Evolutionary conservation across 1,140 invertebrate species (phyloP), one percentile per base, ranked within the genome.

Genomic region (Maniola jurtina): DNA sequence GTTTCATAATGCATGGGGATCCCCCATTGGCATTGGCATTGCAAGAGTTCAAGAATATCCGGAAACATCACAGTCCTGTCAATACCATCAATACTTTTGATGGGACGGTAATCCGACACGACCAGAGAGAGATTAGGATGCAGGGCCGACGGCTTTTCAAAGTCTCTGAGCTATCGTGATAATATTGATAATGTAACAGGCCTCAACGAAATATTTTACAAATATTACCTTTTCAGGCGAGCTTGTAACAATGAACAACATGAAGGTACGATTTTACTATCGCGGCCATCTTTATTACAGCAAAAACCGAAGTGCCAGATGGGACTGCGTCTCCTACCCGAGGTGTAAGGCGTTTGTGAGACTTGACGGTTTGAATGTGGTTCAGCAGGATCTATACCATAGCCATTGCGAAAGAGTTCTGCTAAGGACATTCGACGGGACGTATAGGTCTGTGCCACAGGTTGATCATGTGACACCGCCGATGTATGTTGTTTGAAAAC

Each of bases 291-390:
- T 72, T 33, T 78, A 73, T 65, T 78, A 78, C 25, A 76, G 60
- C 36, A 78, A 72, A 47, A 76, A 76, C 55, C 57, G 45, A 36
- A 73, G 71, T 16, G 60, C 47, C 14, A 61, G 70, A 25, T 76
- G 76, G 71, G 56, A 72, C 36, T 78, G 76, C 33, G 64, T 71
- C 4, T 68, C 69, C 4, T 78, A 76, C 15, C 73, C 76, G 2
- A 65, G 60, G 16, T 78, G 71, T 55, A 67, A 64, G 36, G 71
- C 71, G 1, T 73, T 54, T 40, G 58, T 72, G 11, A 33, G 68
- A 5, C 34, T 70, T 4, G 55, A 65, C 16, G 14, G 45, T 5
- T n/a, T 16, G 6, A 45, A 10, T 0, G 54, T 65, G n/a, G 14
- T 64, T 2, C 40, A 35, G 0, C 36, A 64, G 16, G 6, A 64